Base-by-base conservation (phyloP, 2,888 invertebrate genomes). In the Xylota sylvarum region DNA sequence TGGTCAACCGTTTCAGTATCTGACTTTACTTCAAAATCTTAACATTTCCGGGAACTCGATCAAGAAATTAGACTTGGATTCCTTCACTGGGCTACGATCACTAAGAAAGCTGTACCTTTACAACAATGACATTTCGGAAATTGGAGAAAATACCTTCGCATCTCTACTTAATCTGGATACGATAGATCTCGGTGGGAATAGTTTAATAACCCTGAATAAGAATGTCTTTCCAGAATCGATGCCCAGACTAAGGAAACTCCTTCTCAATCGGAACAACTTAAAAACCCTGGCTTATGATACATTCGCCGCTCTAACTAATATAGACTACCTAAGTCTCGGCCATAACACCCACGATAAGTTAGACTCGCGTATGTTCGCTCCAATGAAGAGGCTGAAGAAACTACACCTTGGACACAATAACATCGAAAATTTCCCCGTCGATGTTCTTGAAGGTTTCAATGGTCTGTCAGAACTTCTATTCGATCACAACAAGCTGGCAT, bases 401-500 rank as follows among this genome's bases (percentile, higher is more conserved):
- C 60, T 92, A 0, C 91, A 91, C 80, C 74, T 92, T 43, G 90
- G 90, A 0, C 89, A 91, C 74, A 92, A 92, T 82, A 58, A 82
- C 5, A 56, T 92, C 30, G 89, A 89, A 12, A 89, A 90, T 17
- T 88, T 92, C 5, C 69, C 88, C 1, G 1, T 79, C 0, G 88
- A 89, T 27, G 88, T 91, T 0, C 70, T 91, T 19, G 88, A 89
- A 2, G 88, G 88, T 23, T 80, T 90, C 3, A 89, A 88, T n/a
- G 88, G 81, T 56, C 70, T 92, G 0, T 48, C 60, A 0, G 92
- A 92, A 37, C 83, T 92, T 5, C 83, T 91, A 0, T 87, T 92
- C 17, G 91, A 92, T 69, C 90, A 91, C 67, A 92, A 92, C 70
- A 90, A 89, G 64, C 77, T 92, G 4, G 90, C 91, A 2, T 92